Evolutionary conservation across 2,888 invertebrate species (phyloP).

Genomic region (Chrysopilus asiliformis): DNA sequence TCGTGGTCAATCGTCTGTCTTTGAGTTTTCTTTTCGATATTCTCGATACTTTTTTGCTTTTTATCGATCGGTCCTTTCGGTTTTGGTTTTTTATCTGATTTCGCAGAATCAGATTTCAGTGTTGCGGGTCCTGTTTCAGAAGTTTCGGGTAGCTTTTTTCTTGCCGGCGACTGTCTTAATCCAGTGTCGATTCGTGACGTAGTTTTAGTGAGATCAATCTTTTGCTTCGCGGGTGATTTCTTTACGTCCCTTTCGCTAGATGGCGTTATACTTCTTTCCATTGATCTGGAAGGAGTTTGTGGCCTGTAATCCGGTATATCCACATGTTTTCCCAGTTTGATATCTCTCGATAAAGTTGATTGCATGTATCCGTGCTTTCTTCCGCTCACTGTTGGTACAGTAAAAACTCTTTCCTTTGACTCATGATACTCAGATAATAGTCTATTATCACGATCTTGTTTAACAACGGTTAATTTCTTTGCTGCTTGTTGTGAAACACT

Average conservation of each 20-base stretch:
- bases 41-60: slow-evolving; percentile 9
- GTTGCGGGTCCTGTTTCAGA: too few species aligned
- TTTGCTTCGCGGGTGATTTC: not conserved
- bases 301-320: slow-evolving; percentile 18
- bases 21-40: slow-evolving; percentile 8
- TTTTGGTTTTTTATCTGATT: too few species aligned
- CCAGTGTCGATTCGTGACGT: not conserved
- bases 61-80: slow-evolving; percentile 7
- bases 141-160: too few species aligned
- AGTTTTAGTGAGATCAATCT: slow-evolving; percentile 10
- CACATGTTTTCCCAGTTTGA: slow-evolving; percentile 36
- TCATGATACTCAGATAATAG: slow-evolving; percentile 3
- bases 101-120: too few species aligned
- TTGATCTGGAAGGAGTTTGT: slow-evolving; percentile 17
- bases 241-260: slow-evolving; percentile 15
- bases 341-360: slow-evolving; percentile 43
- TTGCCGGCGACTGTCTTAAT: too few species aligned
- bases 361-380: slow-evolving; percentile 43
- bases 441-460: slow-evolving; percentile 11
- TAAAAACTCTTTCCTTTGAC: too few species aligned
- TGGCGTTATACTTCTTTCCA: slow-evolving; percentile 13
- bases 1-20: slow-evolving; percentile 21
- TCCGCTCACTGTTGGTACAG: slow-evolving; percentile 3
- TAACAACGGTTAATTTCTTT: not conserved
- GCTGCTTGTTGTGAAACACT: not conserved